phyloP scores from a whole-genome alignment of 2,888 invertebrate species.

The Saturnia pavonia region DNA sequence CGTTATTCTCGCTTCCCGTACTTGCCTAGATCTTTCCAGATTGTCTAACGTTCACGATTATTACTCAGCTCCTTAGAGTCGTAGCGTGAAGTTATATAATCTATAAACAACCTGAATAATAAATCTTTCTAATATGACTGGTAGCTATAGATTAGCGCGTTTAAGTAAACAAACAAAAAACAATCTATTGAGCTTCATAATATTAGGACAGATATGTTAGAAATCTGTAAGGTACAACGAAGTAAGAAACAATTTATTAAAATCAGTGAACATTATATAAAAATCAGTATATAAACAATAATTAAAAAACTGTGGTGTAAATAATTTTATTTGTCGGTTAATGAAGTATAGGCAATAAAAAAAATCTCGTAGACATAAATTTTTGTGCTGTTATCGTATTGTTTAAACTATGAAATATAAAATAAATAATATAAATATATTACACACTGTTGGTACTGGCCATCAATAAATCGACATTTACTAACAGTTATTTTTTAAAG shows the following conservation, averaged over 20 bases:
- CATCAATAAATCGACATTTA: not conserved
- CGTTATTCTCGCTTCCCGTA: no score
- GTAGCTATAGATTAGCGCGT: no score
- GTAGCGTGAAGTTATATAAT: no score
- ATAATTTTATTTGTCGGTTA: conserved; percentile 1
- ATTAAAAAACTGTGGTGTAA: conserved; percentile 10
- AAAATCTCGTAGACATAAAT: not conserved
- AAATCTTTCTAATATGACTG: no score
- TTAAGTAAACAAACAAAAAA: no score
- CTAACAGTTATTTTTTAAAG: not conserved
- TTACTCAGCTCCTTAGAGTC: no score
- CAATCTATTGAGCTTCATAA: no score
- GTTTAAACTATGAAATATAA: not conserved
- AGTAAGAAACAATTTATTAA: not conserved
- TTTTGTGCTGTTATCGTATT: conserved; percentile 16
- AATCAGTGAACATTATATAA: not conserved
- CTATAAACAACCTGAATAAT: no score
- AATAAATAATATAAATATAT: no score
- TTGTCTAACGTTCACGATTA: no score
- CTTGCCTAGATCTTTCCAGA: no score
- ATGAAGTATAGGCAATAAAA: conserved; percentile 8
- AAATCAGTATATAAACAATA: not conserved
- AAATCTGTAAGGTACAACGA: not conserved
- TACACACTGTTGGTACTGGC: not conserved
- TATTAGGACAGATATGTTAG: not conserved